phyloP scores from a whole-genome alignment of 35 echinoderm and acorn worm genomes.

The Heliocidaris erythrogramma region DNA sequence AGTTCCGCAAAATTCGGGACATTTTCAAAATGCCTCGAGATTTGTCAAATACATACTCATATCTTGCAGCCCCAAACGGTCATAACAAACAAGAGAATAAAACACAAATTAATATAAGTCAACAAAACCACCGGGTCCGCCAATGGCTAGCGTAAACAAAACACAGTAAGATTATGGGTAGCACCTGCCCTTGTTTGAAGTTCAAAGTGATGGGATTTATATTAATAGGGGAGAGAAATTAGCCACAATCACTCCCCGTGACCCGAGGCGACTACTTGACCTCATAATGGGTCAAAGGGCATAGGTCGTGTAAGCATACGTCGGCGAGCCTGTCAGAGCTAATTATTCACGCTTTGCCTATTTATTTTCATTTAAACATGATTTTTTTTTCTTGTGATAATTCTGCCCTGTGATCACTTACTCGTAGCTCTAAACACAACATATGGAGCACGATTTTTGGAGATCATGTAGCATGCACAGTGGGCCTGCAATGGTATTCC shows the following conservation, averaged over 20 bases:
- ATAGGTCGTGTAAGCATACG: background rate
- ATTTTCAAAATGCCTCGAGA: background rate
- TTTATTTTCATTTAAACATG: slow-evolving; percentile 11
- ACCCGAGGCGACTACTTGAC: slow-evolving; percentile 6
- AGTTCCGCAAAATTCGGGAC: background rate
- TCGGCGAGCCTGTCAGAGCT: background rate
- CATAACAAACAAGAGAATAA: background rate
- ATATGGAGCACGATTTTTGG: no score
- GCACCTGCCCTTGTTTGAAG: background rate
- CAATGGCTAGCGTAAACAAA: background rate
- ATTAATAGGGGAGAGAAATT: background rate
- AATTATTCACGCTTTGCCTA: slow-evolving; percentile 5
- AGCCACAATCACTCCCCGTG: background rate
- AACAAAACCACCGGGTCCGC: background rate
- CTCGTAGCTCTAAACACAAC: no score
- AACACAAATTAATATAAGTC: background rate
- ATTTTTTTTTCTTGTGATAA: background rate
- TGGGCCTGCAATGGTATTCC: no score
- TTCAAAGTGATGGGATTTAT: background rate
- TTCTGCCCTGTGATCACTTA: no score
- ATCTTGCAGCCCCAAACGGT: background rate
- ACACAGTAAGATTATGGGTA: background rate
- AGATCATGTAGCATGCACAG: no score
- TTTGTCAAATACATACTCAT: background rate
- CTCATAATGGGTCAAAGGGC: background rate